These are phyloP conservation scores for Isaurus tuberculatus DNA, from an alignment of 92 coral and sea anemone genomes.

Conservation along the genomic window DNA sequence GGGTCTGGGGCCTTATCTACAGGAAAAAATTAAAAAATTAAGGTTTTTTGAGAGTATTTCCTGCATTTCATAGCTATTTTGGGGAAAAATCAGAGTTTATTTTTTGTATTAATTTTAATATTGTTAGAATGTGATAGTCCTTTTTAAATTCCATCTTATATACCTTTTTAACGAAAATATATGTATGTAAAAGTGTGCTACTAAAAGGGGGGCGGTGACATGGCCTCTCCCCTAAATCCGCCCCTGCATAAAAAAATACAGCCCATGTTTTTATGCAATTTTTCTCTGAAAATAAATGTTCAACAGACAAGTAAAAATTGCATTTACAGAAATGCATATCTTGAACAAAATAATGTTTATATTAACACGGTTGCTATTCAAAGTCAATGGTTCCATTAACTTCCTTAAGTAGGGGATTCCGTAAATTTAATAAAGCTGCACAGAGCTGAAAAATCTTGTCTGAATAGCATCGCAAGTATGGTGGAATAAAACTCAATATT, in stretches of 20 bases:
- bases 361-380: not conserved
- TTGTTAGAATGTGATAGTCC: not conserved
- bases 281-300: not conserved
- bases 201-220: too few relatives aligned
- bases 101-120: too few relatives aligned
- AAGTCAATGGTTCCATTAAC: constrained; percentile 7
- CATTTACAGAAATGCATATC: not conserved
- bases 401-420: not conserved
- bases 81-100: too few relatives aligned
- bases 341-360: constrained; percentile 1
- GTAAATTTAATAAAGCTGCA: too few relatives aligned
- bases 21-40: not conserved
- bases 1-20: not conserved
- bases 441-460: too few relatives aligned
- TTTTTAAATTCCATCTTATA: not conserved
- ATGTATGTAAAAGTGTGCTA: not conserved
- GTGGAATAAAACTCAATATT: not conserved
- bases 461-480: not conserved
- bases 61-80: not conserved
- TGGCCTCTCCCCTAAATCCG: too few relatives aligned
- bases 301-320: not conserved
- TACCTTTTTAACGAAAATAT: not conserved
- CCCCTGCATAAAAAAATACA: not conserved
- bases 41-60: not conserved
- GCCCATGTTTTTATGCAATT: constrained; percentile 3